Evolutionary conservation across 2,113 vertebrate species (phyloP).

Genomic region (Baryphthengus martii): DNA sequence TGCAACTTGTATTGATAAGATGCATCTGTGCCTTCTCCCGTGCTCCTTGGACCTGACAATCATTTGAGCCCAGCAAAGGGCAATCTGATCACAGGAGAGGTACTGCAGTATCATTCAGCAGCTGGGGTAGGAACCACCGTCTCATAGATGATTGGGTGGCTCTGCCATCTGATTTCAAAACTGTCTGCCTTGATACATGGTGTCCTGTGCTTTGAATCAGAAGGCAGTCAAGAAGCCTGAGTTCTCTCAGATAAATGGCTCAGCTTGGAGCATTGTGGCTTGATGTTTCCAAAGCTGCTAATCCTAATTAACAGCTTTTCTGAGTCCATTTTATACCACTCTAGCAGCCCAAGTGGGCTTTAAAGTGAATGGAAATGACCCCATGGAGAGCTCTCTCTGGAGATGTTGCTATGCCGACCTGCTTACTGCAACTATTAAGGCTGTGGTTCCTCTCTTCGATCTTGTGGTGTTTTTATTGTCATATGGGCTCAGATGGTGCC

Average conservation of each 20-base stretch:
- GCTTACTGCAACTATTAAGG: neutral
- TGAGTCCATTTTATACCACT: constrained; percentile 15
- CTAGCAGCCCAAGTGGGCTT: constrained; percentile 25
- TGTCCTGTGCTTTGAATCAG: neutral
- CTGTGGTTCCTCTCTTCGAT: neutral
- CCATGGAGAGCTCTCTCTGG: constrained; percentile 15
- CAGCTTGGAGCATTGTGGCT: neutral
- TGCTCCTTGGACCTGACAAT: neutral
- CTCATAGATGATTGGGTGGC: neutral
- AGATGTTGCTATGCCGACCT: constrained; percentile 61
- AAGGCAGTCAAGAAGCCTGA: neutral
- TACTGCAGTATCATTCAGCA: neutral
- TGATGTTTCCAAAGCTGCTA: constrained; percentile 3
- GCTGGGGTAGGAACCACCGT: neutral
- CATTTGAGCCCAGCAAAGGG: neutral
- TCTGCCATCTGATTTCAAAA: neutral
- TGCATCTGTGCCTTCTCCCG: neutral
- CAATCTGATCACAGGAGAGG: neutral
- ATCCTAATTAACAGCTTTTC: constrained; percentile 50
- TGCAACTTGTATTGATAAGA: neutral
- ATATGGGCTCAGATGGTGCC: neutral
- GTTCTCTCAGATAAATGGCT: neutral
- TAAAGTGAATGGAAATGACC: constrained; percentile 42
- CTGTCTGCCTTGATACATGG: neutral
- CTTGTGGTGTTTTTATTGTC: neutral